Evolutionary conservation across 2,888 invertebrate genomes (phyloP).

Genomic region (Macrophya annulata): DNA sequence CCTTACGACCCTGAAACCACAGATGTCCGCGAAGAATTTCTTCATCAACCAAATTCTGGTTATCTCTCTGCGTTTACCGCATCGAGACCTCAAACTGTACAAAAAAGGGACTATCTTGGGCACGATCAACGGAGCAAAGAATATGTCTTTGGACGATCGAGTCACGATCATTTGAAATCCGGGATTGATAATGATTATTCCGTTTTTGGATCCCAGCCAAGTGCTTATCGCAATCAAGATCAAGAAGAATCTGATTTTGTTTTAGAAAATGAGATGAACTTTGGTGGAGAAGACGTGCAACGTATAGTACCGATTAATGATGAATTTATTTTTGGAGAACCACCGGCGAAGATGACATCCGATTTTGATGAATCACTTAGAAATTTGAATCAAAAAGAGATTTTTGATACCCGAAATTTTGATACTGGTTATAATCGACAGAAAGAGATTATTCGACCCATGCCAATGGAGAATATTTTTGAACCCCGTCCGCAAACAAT

Average conservation of each 20-base stretch:
- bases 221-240: slow-evolving; percentile 40
- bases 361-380: slow-evolving; percentile 5
- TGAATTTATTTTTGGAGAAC: slow-evolving; percentile 39
- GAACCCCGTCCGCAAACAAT: slow-evolving; percentile 70
- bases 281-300: slow-evolving; percentile 18
- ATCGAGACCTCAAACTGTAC: slow-evolving; percentile 37
- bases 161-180: slow-evolving; percentile 81
- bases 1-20: slow-evolving; percentile 39
- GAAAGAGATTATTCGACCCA: background rate
- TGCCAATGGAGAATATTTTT: slow-evolving; percentile 67
- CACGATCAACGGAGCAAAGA: slow-evolving; percentile 13
- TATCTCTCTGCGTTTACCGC: slow-evolving; percentile 36
- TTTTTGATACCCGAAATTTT: background rate
- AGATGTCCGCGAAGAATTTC: slow-evolving; percentile 11
- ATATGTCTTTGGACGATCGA: slow-evolving; percentile 16
- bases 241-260: background rate
- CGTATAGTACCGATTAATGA: slow-evolving; percentile 35
- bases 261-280: background rate
- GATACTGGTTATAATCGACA: background rate
- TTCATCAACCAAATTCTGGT: slow-evolving; percentile 34
- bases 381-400: background rate
- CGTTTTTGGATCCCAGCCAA: slow-evolving; percentile 83
- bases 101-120: background rate
- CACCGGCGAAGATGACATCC: background rate
- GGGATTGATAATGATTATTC: slow-evolving; percentile 83